Percentiles rank a stretch among this genome's conserved stretches.
Evolutionary conservation across 2,888 invertebrate genomes (phyloP).

Genomic region (Cephus runcator): DNA sequence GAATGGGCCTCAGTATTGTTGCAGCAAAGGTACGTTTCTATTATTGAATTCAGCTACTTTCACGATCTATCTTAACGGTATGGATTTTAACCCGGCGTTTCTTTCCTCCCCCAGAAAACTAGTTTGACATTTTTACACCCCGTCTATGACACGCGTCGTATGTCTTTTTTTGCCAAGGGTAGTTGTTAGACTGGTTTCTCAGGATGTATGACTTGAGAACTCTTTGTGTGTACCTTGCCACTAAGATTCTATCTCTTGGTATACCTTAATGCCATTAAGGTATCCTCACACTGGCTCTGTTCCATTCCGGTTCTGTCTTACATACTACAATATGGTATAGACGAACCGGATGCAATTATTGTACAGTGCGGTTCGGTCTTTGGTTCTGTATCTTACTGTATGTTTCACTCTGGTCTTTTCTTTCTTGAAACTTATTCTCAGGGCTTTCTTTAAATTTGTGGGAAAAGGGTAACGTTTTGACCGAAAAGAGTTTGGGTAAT

Average conservation of each 20-base stretch:
- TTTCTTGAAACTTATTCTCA: background rate
- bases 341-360: background rate
- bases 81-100: background rate
- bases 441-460: background rate
- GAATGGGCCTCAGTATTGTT: slow-evolving; percentile 98
- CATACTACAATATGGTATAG: background rate
- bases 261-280: background rate
- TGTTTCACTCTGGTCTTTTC: background rate
- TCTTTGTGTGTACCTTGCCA: background rate
- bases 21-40: slow-evolving; percentile 84
- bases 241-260: background rate
- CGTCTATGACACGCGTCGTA: slow-evolving; percentile 7
- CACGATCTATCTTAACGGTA: background rate
- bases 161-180: slow-evolving; percentile 9
- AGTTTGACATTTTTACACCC: slow-evolving; percentile 25
- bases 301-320: background rate
- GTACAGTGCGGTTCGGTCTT: background rate
- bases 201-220: background rate
- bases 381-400: background rate
- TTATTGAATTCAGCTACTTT: background rate
- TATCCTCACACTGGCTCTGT: background rate
- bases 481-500: background rate
- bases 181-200: slow-evolving; percentile 25
- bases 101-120: slow-evolving; percentile 12
- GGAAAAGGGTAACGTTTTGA: background rate